Percentiles rank a stretch among this genome's conserved stretches.
phyloP scores from a whole-genome alignment of 2,797 vertebrate genomes.

The Phalloptychus januarius region DNA sequence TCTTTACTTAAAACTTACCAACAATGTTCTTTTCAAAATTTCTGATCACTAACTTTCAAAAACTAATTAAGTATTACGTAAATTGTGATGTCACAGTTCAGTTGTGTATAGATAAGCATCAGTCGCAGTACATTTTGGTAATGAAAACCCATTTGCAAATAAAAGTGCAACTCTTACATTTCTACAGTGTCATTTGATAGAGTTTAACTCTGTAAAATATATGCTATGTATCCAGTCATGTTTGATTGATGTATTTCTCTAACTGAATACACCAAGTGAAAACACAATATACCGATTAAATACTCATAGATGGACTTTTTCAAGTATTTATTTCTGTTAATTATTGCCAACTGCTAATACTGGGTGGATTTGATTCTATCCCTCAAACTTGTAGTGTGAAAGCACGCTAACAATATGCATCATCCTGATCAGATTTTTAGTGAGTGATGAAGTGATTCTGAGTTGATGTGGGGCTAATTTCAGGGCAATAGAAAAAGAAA shows the following conservation, averaged over 20 bases:
- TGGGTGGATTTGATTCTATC: background rate
- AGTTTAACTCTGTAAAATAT: background rate
- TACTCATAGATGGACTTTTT: background rate
- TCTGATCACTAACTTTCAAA: background rate
- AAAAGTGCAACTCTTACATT: background rate
- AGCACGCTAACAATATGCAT: background rate
- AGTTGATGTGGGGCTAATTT: background rate
- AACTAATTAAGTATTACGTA: background rate
- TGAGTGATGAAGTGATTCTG: background rate
- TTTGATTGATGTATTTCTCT: background rate
- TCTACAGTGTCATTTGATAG: background rate
- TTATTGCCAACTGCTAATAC: background rate
- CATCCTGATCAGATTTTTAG: background rate
- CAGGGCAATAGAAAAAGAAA: background rate
- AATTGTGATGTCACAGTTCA: background rate
- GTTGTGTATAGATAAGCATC: background rate
- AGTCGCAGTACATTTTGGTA: background rate
- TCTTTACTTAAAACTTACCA: background rate
- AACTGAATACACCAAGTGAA: background rate
- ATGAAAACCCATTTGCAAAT: background rate
- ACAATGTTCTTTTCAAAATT: background rate
- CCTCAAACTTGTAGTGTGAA: background rate
- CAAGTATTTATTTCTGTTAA: background rate
- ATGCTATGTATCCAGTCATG: background rate
- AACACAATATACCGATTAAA: background rate